Base-by-base conservation (phyloP, 1,140 invertebrate genomes). In the Metopolophium dirhodum region DNA sequence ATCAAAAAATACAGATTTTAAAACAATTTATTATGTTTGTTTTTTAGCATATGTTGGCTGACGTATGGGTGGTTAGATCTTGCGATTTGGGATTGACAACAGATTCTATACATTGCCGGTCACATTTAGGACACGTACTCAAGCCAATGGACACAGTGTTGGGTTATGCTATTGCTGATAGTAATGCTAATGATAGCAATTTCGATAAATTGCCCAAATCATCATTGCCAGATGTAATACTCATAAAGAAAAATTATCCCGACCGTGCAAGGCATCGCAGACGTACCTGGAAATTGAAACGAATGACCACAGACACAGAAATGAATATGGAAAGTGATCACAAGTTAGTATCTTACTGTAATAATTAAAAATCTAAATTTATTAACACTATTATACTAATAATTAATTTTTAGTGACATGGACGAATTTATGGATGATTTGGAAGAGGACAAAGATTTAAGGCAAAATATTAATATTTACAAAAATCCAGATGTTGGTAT, bases 381-480 rank as follows among this genome's bases (percentile, higher is more conserved):
- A 93, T 68, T 77, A 54, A 68, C 77, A 68, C 30, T 87, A 41
- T 30, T 87, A 23, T 35, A 35, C 49, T 22, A 77, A 49, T 82
- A 77, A 86, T 90, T 7, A 90, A 41, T 86, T 51, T 93, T 83
- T 95, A 98, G 98, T 94, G 98, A 99, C 94, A 99, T 98, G 95
- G 97, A 97, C 94, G 98, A 99, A 94, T 99, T 99, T 96, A 96
- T 99, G 95, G 98, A 99, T 94, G 99, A 99, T 95, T 95, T 99
- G 90, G 99, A 99, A 95, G 99, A 99, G 95, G 99, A 99, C 95
- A 96, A 97, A 41, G 96, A 97, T 54, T 96, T 98, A 93, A 96
- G 99, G 94, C 97, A 98, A 94, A 97, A 99, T 95, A 96, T 99
- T 68, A 99, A 99, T 95, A 99, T 99, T 93, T 99, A 98, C 95